These are phyloP conservation scores for Drosophila neocordata DNA, from an alignment of 1,140 invertebrate species.

Conservation along the genomic window DNA sequence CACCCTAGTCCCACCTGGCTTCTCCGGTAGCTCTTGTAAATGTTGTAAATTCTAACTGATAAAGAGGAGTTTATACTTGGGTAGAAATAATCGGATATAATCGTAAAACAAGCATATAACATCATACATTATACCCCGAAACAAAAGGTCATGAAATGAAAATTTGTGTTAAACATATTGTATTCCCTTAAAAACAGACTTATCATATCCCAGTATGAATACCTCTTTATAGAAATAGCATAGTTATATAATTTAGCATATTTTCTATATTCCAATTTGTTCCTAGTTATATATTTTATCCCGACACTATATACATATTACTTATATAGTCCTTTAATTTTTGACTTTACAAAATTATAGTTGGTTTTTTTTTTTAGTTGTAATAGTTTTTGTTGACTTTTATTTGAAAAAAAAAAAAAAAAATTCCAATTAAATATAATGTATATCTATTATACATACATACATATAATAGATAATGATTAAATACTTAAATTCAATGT, in stretches of 20 bases:
- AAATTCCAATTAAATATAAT: constrained; percentile 29
- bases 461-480: constrained; percentile 20
- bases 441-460: constrained; percentile 20
- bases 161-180: not conserved
- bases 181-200: not conserved
- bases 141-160: not conserved
- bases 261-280: not conserved
- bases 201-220: constrained; percentile 3
- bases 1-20: constrained; percentile 15
- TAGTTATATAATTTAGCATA: constrained; percentile 1
- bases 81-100: not conserved
- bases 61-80: constrained; percentile 16
- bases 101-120: too few relatives aligned
- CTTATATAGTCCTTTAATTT: not conserved
- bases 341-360: constrained; percentile 2
- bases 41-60: constrained; percentile 67
- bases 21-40: constrained; percentile 56
- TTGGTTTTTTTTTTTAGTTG: constrained; percentile 31
- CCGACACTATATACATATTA: not conserved
- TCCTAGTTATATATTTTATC: constrained; percentile 1
- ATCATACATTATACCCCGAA: too few relatives aligned
- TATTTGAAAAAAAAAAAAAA: too few relatives aligned
- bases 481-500: constrained; percentile 37
- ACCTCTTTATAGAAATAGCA: not conserved
- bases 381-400: constrained; percentile 35